A percentile compares a stretch with the other conserved stretches of the same genome.
Conservation (phyloP, 92 coral and sea anemone species). For the Palythoa heliodiscus region DNA sequence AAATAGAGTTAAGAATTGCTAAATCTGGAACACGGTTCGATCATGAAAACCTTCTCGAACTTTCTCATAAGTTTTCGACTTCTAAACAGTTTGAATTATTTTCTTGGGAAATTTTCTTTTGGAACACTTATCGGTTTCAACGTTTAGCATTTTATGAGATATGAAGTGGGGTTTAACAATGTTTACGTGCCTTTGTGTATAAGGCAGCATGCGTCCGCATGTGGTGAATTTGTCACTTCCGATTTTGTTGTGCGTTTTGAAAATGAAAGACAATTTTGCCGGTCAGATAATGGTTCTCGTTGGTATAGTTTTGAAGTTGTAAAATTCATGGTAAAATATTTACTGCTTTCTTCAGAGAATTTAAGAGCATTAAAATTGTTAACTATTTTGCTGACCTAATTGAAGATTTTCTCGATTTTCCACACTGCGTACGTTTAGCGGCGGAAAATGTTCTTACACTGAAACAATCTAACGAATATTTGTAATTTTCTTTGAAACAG, state of each 20-base stretch:
- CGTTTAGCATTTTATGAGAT: background rate
- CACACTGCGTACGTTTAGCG: background rate
- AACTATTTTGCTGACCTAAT: background rate
- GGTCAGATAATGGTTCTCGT: background rate
- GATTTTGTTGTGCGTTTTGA: background rate
- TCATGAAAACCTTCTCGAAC: slow-evolving; percentile 9
- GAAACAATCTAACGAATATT: background rate
- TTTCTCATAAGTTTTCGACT: background rate
- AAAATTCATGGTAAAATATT: background rate
- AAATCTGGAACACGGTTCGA: background rate
- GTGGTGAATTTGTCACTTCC: slow-evolving; percentile 26
- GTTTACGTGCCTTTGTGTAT: background rate
- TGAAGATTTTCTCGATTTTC: background rate
- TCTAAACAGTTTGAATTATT: background rate
- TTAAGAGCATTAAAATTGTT: background rate
- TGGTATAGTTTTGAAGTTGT: background rate
- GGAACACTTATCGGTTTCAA: background rate
- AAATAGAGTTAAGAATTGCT: background rate
- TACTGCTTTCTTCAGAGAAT: background rate
- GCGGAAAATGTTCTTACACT: background rate
- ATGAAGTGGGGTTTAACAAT: background rate
- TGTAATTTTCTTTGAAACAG: slow-evolving; percentile 41
- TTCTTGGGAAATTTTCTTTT: background rate
- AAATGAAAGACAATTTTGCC: slow-evolving; percentile 21
- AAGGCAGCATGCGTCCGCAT: slow-evolving; percentile 18